Evolutionary conservation across 2,797 vertebrate species (phyloP).

Genomic region (Chiloscyllium punctatum): DNA sequence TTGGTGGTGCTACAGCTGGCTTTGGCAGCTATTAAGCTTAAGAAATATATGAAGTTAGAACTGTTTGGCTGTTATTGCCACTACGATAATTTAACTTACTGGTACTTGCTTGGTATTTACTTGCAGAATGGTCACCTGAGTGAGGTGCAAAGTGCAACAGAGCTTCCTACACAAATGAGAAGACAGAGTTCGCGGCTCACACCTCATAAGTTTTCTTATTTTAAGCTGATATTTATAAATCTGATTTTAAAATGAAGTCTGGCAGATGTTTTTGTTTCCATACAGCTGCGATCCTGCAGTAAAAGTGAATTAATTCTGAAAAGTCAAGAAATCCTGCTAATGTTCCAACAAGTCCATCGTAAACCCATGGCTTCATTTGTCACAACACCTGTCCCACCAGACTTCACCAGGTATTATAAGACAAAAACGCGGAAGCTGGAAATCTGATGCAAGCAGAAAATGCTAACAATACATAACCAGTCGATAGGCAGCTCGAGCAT

Average conservation of each 20-base stretch:
- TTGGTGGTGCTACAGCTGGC: neutral
- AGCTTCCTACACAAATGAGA: neutral
- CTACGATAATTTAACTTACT: neutral
- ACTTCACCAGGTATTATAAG: slow-evolving; percentile 82
- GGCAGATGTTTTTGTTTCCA: neutral
- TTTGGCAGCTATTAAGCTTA: neutral
- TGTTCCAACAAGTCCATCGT: slow-evolving; percentile 98
- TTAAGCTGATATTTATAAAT: neutral
- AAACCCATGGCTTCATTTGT: slow-evolving; percentile 98
- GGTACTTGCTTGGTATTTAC: neutral
- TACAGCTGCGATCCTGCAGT: slow-evolving; percentile 87
- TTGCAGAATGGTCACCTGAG: neutral
- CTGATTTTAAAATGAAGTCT: neutral
- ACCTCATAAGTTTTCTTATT: neutral
- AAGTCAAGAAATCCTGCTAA: slow-evolving; percentile 95
- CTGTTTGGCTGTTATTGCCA: neutral
- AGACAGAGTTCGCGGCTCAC: neutral
- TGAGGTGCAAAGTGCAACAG: neutral
- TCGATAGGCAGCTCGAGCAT: neutral
- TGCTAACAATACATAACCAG: neutral
- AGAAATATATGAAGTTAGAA: neutral
- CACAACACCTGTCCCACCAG: slow-evolving; percentile 92
- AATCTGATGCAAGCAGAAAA: neutral
- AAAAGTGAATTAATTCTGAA: slow-evolving; percentile 96
- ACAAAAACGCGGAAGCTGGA: neutral